Evolutionary conservation across 2,888 invertebrate genomes (phyloP), one percentile per base, ranked within the genome.

Genomic region (Apoda limacodes): DNA sequence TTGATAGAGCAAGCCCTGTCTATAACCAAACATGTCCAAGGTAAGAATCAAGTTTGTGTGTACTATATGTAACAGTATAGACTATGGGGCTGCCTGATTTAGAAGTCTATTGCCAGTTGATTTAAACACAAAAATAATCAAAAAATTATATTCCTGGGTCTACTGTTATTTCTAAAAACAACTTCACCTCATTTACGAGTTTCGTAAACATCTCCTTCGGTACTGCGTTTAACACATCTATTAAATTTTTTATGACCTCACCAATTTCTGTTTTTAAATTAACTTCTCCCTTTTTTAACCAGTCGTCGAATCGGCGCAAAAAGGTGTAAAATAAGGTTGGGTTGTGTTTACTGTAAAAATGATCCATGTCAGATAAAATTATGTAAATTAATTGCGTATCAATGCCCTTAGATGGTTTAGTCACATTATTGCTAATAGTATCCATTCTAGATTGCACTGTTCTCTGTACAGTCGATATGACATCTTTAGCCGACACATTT

Each of bases 281-380:
- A 1, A 36, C 40, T 2, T 53, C 55, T 10, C 24, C 28, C 10
- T 37, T 47, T 1, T 39, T 14, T 61, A 67, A 61, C 11, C 51
- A 50, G 10, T 45, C 46, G 17, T 59, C 56, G 21, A 46, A 48
- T 2, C 42, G 45, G 4, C 41, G 48, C 20, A 68, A 31, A 34
- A 69, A 67, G 3, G 29, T 31, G 22, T 51, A 49, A 32, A 70
- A 70, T 0, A 58, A 59, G 20, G 59, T 55, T 0, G 40, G 26
- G 12, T 50, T 59, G 1, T 45, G 39, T 9, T 45, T 54, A 21
- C 51, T 50, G 17, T 60, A 72, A 22, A 65, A 46, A 25, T 63
- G 55, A 37, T 75, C 74, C 49, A 75, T 43, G 36, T 75, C 72
- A 3, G 72, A 71, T 4, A 75, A 36, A 34, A 74, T 69, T 0